Evolutionary conservation across 2,113 vertebrate genomes (phyloP).

Genomic region (Petroica traversi): DNA sequence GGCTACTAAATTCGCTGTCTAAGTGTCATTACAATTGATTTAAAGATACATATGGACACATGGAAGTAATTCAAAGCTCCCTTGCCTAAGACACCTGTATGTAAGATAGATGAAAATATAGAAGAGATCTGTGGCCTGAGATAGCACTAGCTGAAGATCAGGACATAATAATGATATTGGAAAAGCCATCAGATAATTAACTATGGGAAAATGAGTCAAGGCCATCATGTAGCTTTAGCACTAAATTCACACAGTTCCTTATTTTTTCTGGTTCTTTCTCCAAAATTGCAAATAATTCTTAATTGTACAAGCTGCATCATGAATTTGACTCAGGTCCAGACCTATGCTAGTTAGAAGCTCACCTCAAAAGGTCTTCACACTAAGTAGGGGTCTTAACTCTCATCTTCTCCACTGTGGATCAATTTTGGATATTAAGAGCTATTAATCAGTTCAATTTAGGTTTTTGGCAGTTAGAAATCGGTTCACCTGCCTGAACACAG

Average conservation of each 20-base stretch:
- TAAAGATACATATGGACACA: neutral
- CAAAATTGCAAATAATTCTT: neutral
- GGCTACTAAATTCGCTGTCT: neutral
- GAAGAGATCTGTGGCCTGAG: neutral
- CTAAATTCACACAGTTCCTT: neutral
- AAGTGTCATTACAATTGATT: neutral
- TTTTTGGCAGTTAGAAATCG: neutral
- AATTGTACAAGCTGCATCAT: neutral
- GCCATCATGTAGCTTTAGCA: neutral
- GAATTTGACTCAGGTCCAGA: neutral
- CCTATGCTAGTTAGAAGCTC: neutral
- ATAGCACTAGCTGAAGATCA: neutral
- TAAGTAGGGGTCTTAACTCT: neutral
- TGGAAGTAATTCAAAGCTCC: neutral
- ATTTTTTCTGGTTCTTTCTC: neutral
- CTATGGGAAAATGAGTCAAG: neutral
- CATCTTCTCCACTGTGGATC: neutral
- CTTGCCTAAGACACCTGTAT: neutral
- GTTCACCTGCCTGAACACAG: neutral
- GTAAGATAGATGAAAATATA: neutral
- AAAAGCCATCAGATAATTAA: neutral
- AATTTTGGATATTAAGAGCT: neutral
- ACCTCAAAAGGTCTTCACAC: neutral
- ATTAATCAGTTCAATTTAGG: neutral
- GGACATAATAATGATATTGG: neutral